phyloP scores from a whole-genome alignment of 2,797 vertebrate genomes.

The Muscicapa striata region DNA sequence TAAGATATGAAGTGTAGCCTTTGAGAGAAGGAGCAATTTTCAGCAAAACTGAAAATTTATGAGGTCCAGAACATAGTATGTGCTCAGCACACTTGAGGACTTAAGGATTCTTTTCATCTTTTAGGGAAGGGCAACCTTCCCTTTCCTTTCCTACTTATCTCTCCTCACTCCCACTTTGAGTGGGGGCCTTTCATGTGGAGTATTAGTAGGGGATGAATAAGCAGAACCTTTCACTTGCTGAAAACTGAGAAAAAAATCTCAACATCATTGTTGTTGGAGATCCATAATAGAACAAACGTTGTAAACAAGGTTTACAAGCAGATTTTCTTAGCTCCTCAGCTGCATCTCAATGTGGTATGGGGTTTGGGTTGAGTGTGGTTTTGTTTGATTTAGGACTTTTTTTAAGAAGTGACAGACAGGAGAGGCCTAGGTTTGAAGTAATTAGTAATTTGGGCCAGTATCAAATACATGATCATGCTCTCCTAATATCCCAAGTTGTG shows the following conservation, averaged over 20 bases:
- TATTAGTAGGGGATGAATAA: not conserved
- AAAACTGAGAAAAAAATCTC: slow-evolving; percentile 8
- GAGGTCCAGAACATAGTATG: not conserved
- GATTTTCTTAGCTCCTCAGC: not conserved
- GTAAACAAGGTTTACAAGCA: not conserved
- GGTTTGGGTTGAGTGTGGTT: not conserved
- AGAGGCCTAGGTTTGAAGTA: slow-evolving; percentile 1
- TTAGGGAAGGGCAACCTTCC: not conserved
- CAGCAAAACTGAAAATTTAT: not conserved
- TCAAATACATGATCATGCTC: not conserved
- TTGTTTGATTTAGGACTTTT: not conserved
- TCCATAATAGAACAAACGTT: not conserved
- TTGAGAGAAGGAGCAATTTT: not conserved
- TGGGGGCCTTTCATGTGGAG: not conserved
- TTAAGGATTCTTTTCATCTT: not conserved
- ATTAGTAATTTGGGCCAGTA: slow-evolving; percentile 42
- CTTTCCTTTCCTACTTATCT: not conserved
- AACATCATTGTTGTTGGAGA: not conserved
- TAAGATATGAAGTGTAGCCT: not conserved
- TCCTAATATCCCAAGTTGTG: not conserved
- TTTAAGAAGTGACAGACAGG: slow-evolving; percentile 52
- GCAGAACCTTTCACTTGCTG: not conserved
- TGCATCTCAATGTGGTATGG: not conserved
- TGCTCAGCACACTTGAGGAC: not conserved
- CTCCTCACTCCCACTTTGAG: not conserved